Evolutionary conservation across 2,113 vertebrate genomes (phyloP).

Genomic region (Embiotoca jacksoni): DNA sequence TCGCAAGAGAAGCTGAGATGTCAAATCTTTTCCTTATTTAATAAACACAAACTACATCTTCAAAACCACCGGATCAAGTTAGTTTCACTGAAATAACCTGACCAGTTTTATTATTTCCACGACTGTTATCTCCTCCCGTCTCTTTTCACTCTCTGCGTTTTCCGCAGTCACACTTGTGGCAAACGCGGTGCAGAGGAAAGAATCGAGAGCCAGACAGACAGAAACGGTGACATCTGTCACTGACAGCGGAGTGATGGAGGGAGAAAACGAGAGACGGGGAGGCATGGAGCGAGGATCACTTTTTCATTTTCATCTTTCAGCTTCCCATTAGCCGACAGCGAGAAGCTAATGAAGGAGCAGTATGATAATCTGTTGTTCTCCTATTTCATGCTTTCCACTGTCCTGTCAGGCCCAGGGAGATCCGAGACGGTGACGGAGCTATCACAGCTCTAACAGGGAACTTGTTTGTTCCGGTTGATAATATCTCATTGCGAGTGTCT

Average conservation of each 20-base stretch:
- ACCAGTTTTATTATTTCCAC: slow-evolving; percentile 40
- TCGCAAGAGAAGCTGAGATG: slow-evolving; percentile 15
- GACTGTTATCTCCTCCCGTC: slow-evolving; percentile 35
- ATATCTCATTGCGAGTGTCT: slow-evolving; percentile 39
- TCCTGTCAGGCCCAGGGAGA: slow-evolving; percentile 73
- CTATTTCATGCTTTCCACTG: slow-evolving; percentile 54
- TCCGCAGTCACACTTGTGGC: slow-evolving; percentile 37
- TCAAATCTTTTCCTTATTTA: slow-evolving; percentile 47
- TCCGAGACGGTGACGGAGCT: slow-evolving; percentile 57
- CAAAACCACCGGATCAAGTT: slow-evolving; percentile 18
- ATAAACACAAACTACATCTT: slow-evolving; percentile 28
- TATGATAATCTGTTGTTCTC: slow-evolving; percentile 65
- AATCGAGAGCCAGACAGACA: slow-evolving; percentile 49
- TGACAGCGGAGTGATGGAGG: slow-evolving; percentile 60
- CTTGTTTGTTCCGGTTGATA: slow-evolving; percentile 37
- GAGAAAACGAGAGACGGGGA: slow-evolving; percentile 56
- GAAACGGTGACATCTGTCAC: slow-evolving; percentile 73
- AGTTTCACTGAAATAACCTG: slow-evolving; percentile 49
- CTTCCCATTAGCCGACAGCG: slow-evolving; percentile 69
- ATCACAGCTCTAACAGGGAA: slow-evolving; percentile 42
- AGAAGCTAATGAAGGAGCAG: slow-evolving; percentile 73
- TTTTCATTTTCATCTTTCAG: slow-evolving; percentile 77
- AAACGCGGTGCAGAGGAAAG: slow-evolving; percentile 24
- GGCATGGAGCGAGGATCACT: slow-evolving; percentile 48
- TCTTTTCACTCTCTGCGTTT: slow-evolving; percentile 19